Base-by-base conservation (phyloP, 1,140 invertebrate species). In the Anoplolepis gracilipes region DNA sequence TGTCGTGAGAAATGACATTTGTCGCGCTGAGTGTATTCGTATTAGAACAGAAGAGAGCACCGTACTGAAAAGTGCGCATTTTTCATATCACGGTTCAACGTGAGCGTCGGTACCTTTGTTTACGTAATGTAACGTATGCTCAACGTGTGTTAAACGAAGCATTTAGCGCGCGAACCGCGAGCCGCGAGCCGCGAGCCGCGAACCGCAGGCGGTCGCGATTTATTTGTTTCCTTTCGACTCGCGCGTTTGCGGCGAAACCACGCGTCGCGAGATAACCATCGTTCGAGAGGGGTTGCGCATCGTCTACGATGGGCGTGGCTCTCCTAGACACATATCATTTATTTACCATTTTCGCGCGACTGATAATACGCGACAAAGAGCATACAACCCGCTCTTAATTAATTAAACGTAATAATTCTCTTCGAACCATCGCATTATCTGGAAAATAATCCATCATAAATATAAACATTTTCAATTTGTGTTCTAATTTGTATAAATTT, bases 141-240 rank as follows among this genome's bases (percentile, higher is more conserved):
- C 19, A 11, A 72, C 28, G 46, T 49, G 19, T 33, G 64, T 79
- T 70, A 72, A 81, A 72, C 59, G 78, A 81, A 81, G 65, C 78
- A 30, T 72, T 81, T 81, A 72, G 85, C 65, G 65, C 64, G 16
- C 62, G 36, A 49, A 22, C 76, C 59, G 28, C 69, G 85, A 90
- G 81, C 84, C 55, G 84, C 77, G 42, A 73, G 65, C 64, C 64
- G 16, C 62, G 36, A 49, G 30, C 76, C 59, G 28, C 69, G 85
- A 90, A 84, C 84, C 55, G 84, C 77, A 53, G 78, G 65, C 64
- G 49, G 86, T 70, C 77, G 72, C 46, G 46, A 49, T 49, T 49
- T 49, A 87, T 88, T 91, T 90, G 84, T 87, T 91, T 79, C 79
- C 70, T 88, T 91, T 90, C 87, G 42, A 36, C 13, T 57, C 85